Base-by-base conservation (phyloP, 2,797 vertebrate genomes). In the Halcyon smyrnensis region DNA sequence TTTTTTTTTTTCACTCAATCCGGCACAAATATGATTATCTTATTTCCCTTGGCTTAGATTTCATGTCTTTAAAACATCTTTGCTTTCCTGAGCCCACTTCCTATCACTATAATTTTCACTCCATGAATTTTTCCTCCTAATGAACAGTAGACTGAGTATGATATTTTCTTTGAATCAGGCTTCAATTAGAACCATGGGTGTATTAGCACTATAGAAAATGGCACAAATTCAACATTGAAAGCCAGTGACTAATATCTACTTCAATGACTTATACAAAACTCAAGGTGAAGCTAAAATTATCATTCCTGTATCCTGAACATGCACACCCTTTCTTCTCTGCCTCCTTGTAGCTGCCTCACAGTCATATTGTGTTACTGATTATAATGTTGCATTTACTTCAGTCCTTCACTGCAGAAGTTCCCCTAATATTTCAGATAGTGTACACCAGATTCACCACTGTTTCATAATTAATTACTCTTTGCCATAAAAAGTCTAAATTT, bases 31-130 rank as follows among this genome's bases (percentile, higher is more conserved):
- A 84, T 50, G 75, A 82, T 84, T 84, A 77, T 95, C 62, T 84
- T 93, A 79, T 81, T 96, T 95, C 84, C 68, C 53, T 92, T 95
- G 87, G 76, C 83, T 95, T 92, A 65, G 13, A 77, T 87, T 92
- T 81, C 51, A 11, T 81, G 54, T 27, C 88, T 90, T 84, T 93
- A 91, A 89, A 90, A 65, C 48, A 68, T 93, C 77, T 90, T 92
- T 95, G n/a, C 76, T 87, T 88, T 84, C 65, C 73, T 79, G 28
- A 91, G 43, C 27, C n/a, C 25, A 34, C 64, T 94, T 88, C 60
- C 63, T 88, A 50, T 70, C 77, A 46, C 45, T 74, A 28, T 65
- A 63, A 75, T 93, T 95, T 94, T 96, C 30, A 43, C 30, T 95
- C 27, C 57, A 4, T 75, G 36, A 82, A 6, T 41, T 67, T 83